Percentiles rank a stretch among this genome's conserved stretches.
Evolutionary conservation across 1,140 invertebrate genomes (phyloP).

Genomic region (Caenorhabditis briggsae): DNA sequence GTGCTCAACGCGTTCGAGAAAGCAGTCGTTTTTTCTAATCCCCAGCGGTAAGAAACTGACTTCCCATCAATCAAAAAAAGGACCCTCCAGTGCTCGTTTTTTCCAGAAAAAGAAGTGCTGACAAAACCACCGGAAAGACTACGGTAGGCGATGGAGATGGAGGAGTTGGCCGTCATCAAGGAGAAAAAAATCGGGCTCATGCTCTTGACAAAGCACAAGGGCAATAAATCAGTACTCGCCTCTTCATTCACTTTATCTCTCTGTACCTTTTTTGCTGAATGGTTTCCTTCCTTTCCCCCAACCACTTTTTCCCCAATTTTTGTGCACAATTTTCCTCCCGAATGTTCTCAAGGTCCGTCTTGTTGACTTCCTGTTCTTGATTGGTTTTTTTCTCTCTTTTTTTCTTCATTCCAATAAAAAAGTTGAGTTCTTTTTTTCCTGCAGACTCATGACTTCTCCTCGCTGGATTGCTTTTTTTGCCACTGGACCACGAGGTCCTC

Average conservation of each 20-base stretch:
- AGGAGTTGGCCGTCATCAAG: too few relatives aligned
- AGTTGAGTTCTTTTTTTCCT: background rate
- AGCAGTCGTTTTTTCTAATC: background rate
- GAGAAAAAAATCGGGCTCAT: background rate
- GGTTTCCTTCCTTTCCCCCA: too few relatives aligned
- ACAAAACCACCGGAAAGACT: background rate
- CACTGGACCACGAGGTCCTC: background rate
- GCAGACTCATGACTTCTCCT: background rate
- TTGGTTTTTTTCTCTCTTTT: background rate
- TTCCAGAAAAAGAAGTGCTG: background rate
- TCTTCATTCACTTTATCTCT: background rate
- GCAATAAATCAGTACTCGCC: conserved; percentile 12
- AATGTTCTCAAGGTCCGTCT: conserved; percentile 15
- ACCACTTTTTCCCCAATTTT: background rate
- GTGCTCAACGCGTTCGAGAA: background rate
- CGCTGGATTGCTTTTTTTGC: conserved; percentile 9
- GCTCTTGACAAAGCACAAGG: background rate
- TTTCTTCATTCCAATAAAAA: background rate
- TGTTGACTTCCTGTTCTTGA: background rate
- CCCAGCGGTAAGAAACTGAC: background rate
- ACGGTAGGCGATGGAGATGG: background rate
- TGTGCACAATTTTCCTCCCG: background rate
- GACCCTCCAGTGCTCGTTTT: background rate
- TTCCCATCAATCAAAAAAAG: conserved; percentile 1
- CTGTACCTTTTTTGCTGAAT: too few relatives aligned